Conservation (phyloP, 2,888 invertebrate genomes). For the Apocheima hispidaria region DNA sequence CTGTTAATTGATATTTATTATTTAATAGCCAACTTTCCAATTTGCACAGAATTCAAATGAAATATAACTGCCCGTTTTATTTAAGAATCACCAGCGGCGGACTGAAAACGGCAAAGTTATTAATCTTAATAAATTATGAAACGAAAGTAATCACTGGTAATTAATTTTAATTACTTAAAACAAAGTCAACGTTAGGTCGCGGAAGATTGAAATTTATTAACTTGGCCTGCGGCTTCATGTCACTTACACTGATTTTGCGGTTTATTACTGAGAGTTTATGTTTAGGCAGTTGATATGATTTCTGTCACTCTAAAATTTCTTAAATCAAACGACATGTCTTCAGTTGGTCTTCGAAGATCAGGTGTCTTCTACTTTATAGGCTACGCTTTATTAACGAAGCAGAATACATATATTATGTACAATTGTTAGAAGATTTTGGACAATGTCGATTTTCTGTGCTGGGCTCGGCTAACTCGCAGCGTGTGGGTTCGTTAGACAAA, state of each 20-base stretch:
- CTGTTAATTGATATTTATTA: no score
- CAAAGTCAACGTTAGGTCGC: constrained; percentile 19
- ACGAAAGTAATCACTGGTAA: constrained; percentile 19
- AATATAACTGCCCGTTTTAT: constrained; percentile 7
- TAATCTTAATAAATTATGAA: constrained; percentile 29
- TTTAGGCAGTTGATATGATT: background rate
- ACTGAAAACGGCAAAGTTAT: constrained; percentile 18
- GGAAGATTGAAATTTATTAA: constrained; percentile 23
- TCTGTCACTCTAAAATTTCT: no score
- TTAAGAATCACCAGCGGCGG: constrained; percentile 13
- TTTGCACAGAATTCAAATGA: constrained; percentile 1
- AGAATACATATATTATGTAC: no score
- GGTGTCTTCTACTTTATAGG: no score
- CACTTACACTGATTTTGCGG: constrained; percentile 4
- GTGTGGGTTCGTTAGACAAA: no score
- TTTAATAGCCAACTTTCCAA: background rate
- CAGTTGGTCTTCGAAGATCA: no score
- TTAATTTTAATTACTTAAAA: constrained; percentile 26
- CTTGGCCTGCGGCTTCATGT: background rate
- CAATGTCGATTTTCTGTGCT: no score
- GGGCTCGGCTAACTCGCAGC: no score
- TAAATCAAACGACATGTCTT: no score
- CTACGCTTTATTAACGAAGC: no score
- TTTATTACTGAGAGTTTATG: background rate
- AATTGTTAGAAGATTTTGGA: no score